Base-by-base conservation (phyloP, 2,888 invertebrate genomes). In the Macropis europaea region DNA sequence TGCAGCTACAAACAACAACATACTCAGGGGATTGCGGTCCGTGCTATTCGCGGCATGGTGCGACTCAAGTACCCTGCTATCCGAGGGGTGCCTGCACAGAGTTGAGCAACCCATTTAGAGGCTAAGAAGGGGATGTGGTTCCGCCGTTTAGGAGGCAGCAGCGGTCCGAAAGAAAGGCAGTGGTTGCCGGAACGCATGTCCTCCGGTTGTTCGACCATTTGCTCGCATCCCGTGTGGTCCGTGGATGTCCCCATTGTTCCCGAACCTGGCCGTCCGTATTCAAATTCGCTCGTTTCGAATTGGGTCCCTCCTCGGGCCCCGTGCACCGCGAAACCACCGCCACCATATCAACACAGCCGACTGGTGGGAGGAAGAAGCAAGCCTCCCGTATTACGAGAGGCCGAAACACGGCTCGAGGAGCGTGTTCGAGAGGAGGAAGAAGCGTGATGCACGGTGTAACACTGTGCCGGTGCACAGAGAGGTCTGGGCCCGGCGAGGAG, bases 221-320 rank as follows among this genome's bases (percentile, higher is more conserved):
- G 89, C 90, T 89, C 87, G 88, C 89, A 85, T 88, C 88, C 88
- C 89, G 90, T 90, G 90, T 90, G 90, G 90, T 89, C 90, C 89
- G 82, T 87, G 87, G 89, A 89, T 89, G 88, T 88, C 83, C 82
- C 88, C 89, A 90, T 90, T 89, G 89, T 90, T 89, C 84, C 85
- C 77, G 81, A 77, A 63, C 72, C 74, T 77, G 80, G 82, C 77
- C 82, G 81, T 80, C 84, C 86, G 87, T 89, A 89, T 90, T 90
- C 86, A 89, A 89, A 90, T 89, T 87, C 86, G 84, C 82, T 84
- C 81, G 79, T 86, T 86, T 86, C 86, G 86, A 89, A 89, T 89
- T 89, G 88, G 86, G 79, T 79, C 78, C 82, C 81, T 74, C 70
- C 71, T 54, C 50, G 45, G 52, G 68, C 36, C 13, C 45, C 28